These are phyloP conservation scores for Hipposideros armiger DNA, from an alignment of 2,113 vertebrate species.

Conservation along the genomic window DNA sequence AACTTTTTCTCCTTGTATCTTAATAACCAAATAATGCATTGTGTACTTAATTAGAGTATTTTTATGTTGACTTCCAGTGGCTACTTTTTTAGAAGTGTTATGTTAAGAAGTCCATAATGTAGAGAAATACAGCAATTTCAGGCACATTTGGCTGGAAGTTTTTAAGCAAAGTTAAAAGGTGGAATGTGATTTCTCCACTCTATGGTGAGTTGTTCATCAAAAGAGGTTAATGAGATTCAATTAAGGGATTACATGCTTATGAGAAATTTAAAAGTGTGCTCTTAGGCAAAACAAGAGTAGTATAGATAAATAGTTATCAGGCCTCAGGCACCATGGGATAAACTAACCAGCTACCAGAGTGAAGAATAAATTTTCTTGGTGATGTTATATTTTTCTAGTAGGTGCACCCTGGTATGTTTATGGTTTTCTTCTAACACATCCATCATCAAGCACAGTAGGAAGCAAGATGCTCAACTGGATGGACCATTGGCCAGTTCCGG, in stretches of 20 bases:
- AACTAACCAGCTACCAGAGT: slow-evolving; percentile 11
- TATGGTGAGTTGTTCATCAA: slow-evolving; percentile 54
- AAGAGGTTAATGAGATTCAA: slow-evolving; percentile 68
- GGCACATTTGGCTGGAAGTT: neutral
- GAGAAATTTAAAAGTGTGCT: slow-evolving; percentile 58
- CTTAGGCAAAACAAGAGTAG: neutral
- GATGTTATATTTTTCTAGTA: slow-evolving; percentile 28
- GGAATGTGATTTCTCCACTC: neutral
- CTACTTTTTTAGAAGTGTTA: neutral
- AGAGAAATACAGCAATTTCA: neutral
- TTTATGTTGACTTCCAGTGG: neutral
- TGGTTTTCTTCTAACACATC: neutral
- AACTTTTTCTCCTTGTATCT: slow-evolving; percentile 56
- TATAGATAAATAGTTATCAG: slow-evolving; percentile 28
- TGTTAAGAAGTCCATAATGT: slow-evolving; percentile 9
- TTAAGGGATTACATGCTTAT: slow-evolving; percentile 58
- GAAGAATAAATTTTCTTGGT: slow-evolving; percentile 3
- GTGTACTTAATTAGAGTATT: neutral
- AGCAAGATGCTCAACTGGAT: neutral
- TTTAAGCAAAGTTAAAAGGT: slow-evolving; percentile 58
- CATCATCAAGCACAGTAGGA: neutral
- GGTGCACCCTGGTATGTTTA: slow-evolving; percentile 14
- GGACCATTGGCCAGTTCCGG: slow-evolving; percentile 12
- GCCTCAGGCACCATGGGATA: neutral
- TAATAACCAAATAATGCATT: slow-evolving; percentile 33